Percentiles rank a stretch among this genome's conserved stretches.
Conservation (phyloP, 1,140 invertebrate species). For the Hestina assimilis region DNA sequence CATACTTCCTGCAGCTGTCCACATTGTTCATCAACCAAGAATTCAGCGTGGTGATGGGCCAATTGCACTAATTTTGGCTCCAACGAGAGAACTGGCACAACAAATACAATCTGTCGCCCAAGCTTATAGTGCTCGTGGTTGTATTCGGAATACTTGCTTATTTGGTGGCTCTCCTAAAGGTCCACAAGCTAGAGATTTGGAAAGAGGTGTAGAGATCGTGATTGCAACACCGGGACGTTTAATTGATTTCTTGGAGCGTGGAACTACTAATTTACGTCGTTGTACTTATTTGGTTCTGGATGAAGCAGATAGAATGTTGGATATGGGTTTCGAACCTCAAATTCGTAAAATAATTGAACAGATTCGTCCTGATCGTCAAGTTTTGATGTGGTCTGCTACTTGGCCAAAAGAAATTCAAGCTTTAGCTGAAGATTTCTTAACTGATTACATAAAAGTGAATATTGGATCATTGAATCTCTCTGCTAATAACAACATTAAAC, state of each 20-base stretch:
- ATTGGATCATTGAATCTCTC: conserved; percentile 95
- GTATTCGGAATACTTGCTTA: conserved; percentile 94
- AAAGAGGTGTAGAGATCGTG: conserved; percentile 94
- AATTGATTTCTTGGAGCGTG: conserved; percentile 97
- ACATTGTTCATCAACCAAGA: conserved; percentile 86
- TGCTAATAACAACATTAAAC: conserved; percentile 98
- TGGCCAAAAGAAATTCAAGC: conserved; percentile 99
- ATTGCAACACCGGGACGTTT: conserved; percentile 98
- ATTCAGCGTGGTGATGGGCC: conserved; percentile 91
- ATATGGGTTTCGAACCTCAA: conserved; percentile 99
- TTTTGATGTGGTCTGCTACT: conserved; percentile 99
- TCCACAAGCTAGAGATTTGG: conserved; percentile 94
- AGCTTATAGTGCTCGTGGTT: conserved; percentile 90
- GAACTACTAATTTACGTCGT: conserved; percentile 92
- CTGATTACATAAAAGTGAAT: conserved; percentile 94
- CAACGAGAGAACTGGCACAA: conserved; percentile 97
- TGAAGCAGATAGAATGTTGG: conserved; percentile 93
- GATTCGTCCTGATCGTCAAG: conserved; percentile 95
- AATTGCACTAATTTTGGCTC: conserved; percentile 95
- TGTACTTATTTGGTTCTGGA: conserved; percentile 98
- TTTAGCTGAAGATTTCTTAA: conserved; percentile 96
- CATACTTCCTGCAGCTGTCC: conserved; percentile 88
- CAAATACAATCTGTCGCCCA: conserved; percentile 97
- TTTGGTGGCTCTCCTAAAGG: conserved; percentile 98
- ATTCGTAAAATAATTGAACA: conserved; percentile 98